Base-by-base conservation (phyloP, 2,113 vertebrate species). In the Alaudala cheleensis region DNA sequence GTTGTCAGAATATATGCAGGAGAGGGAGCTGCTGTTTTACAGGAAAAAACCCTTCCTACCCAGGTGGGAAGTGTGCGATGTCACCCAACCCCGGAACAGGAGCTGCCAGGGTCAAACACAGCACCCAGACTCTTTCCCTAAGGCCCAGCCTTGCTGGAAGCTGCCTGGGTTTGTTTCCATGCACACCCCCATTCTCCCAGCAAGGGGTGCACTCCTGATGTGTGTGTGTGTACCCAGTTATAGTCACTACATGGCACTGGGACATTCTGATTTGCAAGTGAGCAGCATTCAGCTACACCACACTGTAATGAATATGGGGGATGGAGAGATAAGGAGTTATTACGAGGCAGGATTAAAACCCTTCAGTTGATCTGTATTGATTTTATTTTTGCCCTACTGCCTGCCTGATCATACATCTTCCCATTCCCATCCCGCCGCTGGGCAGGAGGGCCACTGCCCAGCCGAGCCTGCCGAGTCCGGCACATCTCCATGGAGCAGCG, bases 281-380 rank as follows among this genome's bases (percentile, higher is more conserved):
- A 76, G 79, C 33, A 39, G 60, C 2, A 3, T 33, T 76, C 65
- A 29, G 4, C 13, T 29, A 57, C 31, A 44, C 42, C 54, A 23
- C 67, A 3, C 10, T 29, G 66, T 57, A 71, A 69, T 0, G 2
- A 21, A 18, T 12, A 51, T 1, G 12, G 54, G 45, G 34, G 20
- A 69, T 22, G 34, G 61, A 61, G 12, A 81, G 53, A 77, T 33
- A 79, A 57, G 40, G 40, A 56, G 62, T 65, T 82, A 87, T 73
- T 82, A 76, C 45, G 87, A 73, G 51, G 44, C 33, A 92, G 72
- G 82, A 96, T 90, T 92, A 88, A 93, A 95, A 66, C 54, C 33
- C 91, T 70, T 37, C 1, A 0, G 79, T 23, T 84, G 82, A 81
- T 81, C 71, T 24, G 47, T 74, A 96, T 57, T 26, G 85, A 93